These are phyloP conservation scores for Suricata suricatta DNA, from an alignment of 2,113 vertebrate species.

Conservation along the genomic window DNA sequence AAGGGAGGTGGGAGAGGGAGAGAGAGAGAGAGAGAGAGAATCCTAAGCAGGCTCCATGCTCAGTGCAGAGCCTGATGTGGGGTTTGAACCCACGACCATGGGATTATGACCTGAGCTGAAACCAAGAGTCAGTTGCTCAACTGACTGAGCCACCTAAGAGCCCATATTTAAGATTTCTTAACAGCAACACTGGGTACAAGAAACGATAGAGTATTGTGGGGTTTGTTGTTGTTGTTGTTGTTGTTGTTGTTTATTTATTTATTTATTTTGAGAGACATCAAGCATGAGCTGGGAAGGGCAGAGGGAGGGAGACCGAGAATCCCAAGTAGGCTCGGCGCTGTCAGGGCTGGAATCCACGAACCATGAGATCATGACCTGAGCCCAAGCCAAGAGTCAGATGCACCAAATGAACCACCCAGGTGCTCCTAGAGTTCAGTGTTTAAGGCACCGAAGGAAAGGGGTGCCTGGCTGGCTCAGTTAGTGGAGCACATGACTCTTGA, in stretches of 20 bases:
- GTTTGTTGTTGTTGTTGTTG: too few relatives aligned
- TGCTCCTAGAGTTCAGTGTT: neutral
- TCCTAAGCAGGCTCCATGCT: neutral
- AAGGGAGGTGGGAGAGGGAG: neutral
- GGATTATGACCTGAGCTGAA: neutral
- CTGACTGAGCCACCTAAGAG: neutral
- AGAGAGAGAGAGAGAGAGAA: neutral
- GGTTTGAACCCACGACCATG: neutral
- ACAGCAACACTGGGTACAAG: neutral
- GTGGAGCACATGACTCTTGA: neutral
- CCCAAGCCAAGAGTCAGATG: too few relatives aligned
- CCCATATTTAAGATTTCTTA: neutral
- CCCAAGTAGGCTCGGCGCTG: too few relatives aligned
- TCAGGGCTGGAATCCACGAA: too few relatives aligned
- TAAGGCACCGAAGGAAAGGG: neutral
- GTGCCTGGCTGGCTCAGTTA: neutral
- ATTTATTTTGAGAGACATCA: too few relatives aligned
- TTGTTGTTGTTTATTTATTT: too few relatives aligned
- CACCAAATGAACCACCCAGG: too few relatives aligned
- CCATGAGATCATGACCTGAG: too few relatives aligned
- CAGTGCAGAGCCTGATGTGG: neutral
- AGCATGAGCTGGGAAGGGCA: too few relatives aligned
- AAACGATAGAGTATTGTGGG: neutral
- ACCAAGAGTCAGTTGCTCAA: neutral
- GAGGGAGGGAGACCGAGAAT: too few relatives aligned